Evolutionary conservation across 2,797 vertebrate species (phyloP).

Genomic region (Philypnodon macrostomus): DNA sequence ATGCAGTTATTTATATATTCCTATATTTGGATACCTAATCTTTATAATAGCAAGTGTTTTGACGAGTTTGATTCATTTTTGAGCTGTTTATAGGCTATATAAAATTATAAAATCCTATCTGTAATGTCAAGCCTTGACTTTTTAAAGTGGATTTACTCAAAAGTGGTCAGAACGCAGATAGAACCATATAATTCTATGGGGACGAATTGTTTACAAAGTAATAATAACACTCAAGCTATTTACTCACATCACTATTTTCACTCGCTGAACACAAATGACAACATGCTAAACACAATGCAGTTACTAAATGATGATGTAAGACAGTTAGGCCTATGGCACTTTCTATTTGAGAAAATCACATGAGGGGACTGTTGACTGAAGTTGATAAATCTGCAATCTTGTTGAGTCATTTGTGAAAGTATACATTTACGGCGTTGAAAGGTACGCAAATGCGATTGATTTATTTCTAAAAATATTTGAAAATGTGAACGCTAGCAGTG

Average conservation of each 20-base stretch:
- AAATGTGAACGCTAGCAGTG: no score
- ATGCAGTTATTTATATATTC: no score
- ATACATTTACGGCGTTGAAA: background rate
- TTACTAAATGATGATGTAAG: background rate
- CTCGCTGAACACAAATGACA: background rate
- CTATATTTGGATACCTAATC: no score
- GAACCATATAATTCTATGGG: no score
- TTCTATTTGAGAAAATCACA: constrained; percentile 1
- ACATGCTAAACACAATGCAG: background rate
- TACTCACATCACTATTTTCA: constrained; percentile 7
- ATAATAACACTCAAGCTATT: constrained; percentile 13
- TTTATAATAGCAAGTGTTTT: no score
- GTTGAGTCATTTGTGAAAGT: constrained; percentile 2
- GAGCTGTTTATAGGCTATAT: no score
- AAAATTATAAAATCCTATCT: no score
- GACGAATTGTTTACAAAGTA: constrained; percentile 10
- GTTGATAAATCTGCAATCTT: background rate
- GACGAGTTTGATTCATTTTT: no score
- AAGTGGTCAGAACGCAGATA: no score
- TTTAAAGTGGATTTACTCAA: no score
- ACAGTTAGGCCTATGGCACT: background rate
- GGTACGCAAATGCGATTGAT: background rate
- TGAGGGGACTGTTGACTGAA: background rate
- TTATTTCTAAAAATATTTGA: no score
- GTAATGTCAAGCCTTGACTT: no score